Evolutionary conservation across 2,888 invertebrate genomes (phyloP), one percentile per base, ranked within the genome.

Genomic region (Tetragonula carbonaria): DNA sequence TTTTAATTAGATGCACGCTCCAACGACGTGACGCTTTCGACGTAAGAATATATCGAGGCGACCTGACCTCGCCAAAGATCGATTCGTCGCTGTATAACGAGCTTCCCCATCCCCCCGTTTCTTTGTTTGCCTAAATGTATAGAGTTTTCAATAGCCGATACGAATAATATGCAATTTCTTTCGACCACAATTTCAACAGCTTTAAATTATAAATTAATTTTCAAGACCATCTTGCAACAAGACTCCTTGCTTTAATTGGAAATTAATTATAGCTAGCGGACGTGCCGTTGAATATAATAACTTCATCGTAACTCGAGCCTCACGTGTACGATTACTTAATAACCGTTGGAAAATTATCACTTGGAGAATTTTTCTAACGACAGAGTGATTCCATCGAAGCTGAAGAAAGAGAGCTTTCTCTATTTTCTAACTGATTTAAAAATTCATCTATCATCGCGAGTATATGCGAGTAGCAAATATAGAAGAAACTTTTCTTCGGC

Each of bases 1-100:
- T 88, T 88, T 88, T 88, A 88, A 88, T 88, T 88, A 88, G 86
- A 76, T 87, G 86, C 81, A 75, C 83, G 76, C 80, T 77, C 75
- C 78, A 75, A 66, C 81, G 82, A 45, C 74, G 81, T 78, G 87
- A 80, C 76, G 45, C 45, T 45, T 86, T 74, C 67, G 50, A 78
- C 74, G 75, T 71, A 74, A 65, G 67, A 71, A 71, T 74, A 86
- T 72, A 86, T 86, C 82, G 70, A 75, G 55, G 65, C 76, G 74
- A 70, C 63, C 84, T 76, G 79, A 83, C 79, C 84, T 73, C 73
- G 45, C 21, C 13, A 50, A 66, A 71, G 84, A 84, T 85, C 85
- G 84, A 85, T 85, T 74, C 57, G 33, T 50, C 50, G 62, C 33
- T 50, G 59, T 51, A 74, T 66, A 63, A 74, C 75, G 59, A 59